Conservation (phyloP, 2,797 vertebrate species). For the Vespertilio murinus region DNA sequence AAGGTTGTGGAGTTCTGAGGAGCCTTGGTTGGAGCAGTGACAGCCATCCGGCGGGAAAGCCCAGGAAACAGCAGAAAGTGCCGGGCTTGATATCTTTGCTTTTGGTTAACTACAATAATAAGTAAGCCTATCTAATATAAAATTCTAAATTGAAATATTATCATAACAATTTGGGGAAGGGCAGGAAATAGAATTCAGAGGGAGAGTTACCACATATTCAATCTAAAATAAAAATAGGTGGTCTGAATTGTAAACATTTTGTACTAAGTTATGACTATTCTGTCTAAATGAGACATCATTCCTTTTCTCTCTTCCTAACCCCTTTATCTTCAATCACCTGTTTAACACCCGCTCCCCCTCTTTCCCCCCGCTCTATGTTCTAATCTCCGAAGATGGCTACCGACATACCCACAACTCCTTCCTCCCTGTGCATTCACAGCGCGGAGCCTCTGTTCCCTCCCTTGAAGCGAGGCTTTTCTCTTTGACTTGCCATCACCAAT, state of each 20-base stretch:
- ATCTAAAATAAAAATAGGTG: conserved; percentile 42
- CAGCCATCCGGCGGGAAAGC: background rate
- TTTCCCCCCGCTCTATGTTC: background rate
- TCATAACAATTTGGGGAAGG: background rate
- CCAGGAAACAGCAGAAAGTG: background rate
- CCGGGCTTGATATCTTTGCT: background rate
- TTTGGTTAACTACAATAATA: background rate
- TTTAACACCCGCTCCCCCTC: background rate
- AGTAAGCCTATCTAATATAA: background rate
- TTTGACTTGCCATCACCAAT: background rate
- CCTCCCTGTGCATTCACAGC: background rate
- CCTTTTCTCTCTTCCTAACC: background rate
- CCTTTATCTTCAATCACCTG: background rate
- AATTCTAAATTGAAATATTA: background rate
- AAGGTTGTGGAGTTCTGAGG: background rate
- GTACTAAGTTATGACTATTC: background rate
- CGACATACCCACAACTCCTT: background rate
- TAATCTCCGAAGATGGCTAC: background rate
- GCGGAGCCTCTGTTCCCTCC: background rate
- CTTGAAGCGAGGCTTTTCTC: background rate
- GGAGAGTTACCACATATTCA: background rate
- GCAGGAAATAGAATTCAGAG: background rate
- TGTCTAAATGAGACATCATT: background rate
- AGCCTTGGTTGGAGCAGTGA: background rate
- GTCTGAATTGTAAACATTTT: background rate